phyloP scores from a whole-genome alignment of 2,888 invertebrate genomes.

The Agrenia bidenticulata region DNA sequence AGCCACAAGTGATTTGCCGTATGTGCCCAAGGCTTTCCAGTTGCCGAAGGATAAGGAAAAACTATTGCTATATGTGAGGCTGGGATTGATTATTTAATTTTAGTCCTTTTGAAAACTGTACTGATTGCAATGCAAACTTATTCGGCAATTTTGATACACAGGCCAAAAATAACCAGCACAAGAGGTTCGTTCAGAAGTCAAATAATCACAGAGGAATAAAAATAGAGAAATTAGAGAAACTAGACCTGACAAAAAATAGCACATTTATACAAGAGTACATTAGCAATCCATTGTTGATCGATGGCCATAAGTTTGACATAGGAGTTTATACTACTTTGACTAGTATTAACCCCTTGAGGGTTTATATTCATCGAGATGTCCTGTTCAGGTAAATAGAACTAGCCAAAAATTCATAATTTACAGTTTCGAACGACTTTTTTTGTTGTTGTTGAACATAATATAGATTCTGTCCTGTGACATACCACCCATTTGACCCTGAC shows the following conservation, averaged over 20 bases:
- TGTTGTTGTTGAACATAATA: not conserved
- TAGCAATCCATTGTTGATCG: conserved; percentile 81
- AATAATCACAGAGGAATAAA: conserved; percentile 86
- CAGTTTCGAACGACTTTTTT: too few relatives aligned
- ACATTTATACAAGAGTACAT: conserved; percentile 62
- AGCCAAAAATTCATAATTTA: conserved; percentile 13
- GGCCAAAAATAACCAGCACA: conserved; percentile 66
- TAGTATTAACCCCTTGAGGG: conserved; percentile 83
- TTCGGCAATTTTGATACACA: conserved; percentile 51
- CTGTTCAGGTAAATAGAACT: conserved; percentile 83
- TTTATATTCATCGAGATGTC: conserved; percentile 87
- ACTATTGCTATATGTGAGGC: conserved; percentile 67
- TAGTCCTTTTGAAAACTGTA: not conserved
- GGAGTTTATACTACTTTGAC: conserved; percentile 91
- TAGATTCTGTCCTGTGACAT: conserved; percentile 84
- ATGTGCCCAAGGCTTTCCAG: conserved; percentile 84
- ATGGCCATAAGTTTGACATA: conserved; percentile 94
- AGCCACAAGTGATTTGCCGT: conserved; percentile 73
- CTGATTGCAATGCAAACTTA: too few relatives aligned
- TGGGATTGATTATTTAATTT: too few relatives aligned
- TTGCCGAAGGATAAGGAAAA: conserved; percentile 73
- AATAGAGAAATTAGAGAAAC: conserved; percentile 68
- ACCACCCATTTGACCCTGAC: conserved; percentile 82
- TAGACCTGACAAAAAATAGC: conserved; percentile 62
- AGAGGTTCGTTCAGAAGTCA: conserved; percentile 85